These are phyloP conservation scores for Chaetorhynchus papuensis DNA, from an alignment of 2,113 vertebrate species.

Conservation along the genomic window DNA sequence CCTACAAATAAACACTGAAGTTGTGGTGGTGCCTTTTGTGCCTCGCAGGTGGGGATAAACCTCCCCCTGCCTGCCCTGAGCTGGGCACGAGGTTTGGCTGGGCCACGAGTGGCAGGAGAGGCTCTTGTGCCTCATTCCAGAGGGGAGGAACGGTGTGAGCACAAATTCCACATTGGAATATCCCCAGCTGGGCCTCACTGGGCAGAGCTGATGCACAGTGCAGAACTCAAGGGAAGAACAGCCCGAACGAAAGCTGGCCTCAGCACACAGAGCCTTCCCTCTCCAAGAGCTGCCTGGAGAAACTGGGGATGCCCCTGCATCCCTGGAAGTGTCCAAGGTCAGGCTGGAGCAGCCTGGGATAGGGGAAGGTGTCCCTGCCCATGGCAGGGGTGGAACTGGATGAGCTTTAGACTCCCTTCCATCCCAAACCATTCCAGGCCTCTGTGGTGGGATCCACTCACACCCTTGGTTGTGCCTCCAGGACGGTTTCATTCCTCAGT, in stretches of 20 bases:
- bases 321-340: neutral
- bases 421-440: neutral
- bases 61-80: neutral
- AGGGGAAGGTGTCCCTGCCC: neutral
- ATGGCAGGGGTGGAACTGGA: neutral
- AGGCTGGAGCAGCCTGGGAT: neutral
- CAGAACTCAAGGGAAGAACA: no score
- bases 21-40: accelerated
- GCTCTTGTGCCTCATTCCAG: neutral
- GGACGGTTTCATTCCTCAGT: neutral
- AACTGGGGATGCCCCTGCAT: neutral
- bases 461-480: neutral
- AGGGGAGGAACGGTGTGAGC: neutral
- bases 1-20: neutral
- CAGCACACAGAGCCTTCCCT: neutral
- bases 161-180: neutral
- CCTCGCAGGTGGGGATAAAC: neutral
- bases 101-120: neutral
- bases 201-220: accelerated
- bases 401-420: neutral
- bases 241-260: neutral
- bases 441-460: accelerated
- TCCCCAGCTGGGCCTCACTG: neutral
- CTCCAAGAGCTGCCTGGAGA: neutral
- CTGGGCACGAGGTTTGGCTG: neutral